Percentiles rank a stretch among this genome's conserved stretches.
Evolutionary conservation across 2,797 vertebrate species (phyloP).

Genomic region (Darevskia nairensis): DNA sequence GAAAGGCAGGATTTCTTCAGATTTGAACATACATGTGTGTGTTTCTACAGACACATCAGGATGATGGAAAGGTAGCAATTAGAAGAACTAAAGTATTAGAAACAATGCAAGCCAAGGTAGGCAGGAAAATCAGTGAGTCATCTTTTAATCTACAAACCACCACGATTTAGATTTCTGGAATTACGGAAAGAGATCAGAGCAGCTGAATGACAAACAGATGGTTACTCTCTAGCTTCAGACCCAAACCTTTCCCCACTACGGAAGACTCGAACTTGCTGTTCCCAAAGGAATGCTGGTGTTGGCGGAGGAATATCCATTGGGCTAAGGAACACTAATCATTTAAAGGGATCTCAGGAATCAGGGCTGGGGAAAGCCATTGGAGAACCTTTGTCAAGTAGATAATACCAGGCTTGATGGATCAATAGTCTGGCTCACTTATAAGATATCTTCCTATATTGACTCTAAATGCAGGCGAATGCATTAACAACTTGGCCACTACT

Average conservation of each 20-base stretch:
- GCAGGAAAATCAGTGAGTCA: background rate
- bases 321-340: background rate
- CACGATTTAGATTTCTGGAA: background rate
- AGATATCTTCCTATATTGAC: no score
- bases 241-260: background rate
- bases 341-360: background rate
- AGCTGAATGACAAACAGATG: background rate
- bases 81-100: background rate
- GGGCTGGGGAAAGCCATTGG: background rate
- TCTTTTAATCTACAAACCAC: background rate
- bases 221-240: background rate
- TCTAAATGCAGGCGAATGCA: background rate
- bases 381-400: background rate
- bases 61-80: background rate
- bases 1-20: no score
- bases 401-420: background rate
- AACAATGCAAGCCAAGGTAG: background rate
- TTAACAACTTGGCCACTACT: background rate
- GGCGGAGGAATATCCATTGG: background rate
- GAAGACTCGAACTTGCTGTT: background rate
- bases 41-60: no score
- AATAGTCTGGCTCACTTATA: background rate
- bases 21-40: no score
- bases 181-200: background rate
- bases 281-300: background rate